These are phyloP conservation scores for Trichosurus vulpecula DNA, from an alignment of 2,797 vertebrate species.

Conservation along the genomic window DNA sequence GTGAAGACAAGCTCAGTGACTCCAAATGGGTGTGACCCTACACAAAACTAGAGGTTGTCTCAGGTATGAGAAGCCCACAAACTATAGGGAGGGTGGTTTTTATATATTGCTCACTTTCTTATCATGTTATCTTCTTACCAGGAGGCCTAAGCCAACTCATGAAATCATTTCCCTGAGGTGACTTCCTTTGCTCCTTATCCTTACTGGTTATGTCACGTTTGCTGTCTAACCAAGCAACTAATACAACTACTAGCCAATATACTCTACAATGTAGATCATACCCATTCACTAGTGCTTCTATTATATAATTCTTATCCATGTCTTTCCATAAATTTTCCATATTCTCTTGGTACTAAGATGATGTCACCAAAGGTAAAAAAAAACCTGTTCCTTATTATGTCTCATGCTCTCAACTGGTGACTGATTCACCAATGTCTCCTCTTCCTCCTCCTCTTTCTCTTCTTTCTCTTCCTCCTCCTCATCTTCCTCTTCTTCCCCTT, in stretches of 20 bases:
- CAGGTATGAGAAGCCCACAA: background rate
- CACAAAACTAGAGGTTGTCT: background rate
- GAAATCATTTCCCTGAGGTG: background rate
- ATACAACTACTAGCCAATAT: background rate
- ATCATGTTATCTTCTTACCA: background rate
- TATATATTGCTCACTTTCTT: background rate
- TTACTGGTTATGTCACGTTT: background rate
- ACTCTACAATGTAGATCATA: background rate
- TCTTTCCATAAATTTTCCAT: background rate
- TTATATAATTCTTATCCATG: background rate
- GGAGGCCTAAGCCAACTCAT: background rate
- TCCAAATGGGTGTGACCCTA: background rate
- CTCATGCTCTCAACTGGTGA: background rate
- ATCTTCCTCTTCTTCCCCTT: no score
- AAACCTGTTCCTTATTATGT: background rate
- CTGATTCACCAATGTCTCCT: background rate
- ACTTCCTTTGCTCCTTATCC: background rate
- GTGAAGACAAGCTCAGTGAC: background rate
- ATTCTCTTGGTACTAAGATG: background rate
- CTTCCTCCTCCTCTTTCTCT: no score
- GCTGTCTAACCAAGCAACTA: background rate
- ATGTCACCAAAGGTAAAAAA: background rate
- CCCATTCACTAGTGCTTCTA: background rate
- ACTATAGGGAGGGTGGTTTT: background rate
- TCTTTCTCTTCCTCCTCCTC: no score